Evolutionary conservation across 2,888 invertebrate genomes (phyloP).

Genomic region (Tinea pellionella): DNA sequence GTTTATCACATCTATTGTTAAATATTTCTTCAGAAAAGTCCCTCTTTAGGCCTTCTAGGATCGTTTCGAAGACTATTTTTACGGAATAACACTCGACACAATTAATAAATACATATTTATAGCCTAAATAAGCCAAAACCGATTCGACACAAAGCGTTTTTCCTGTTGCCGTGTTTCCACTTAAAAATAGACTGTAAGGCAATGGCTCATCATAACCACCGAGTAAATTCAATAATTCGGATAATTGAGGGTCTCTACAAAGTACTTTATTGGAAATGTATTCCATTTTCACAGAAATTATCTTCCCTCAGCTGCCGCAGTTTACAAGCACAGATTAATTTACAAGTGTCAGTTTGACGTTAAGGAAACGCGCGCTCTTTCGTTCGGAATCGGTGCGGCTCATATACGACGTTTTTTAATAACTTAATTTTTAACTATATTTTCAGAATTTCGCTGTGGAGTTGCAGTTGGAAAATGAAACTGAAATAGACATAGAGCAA

Average conservation of each 20-base stretch:
- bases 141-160: slow-evolving; percentile 78
- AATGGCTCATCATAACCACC: slow-evolving; percentile 71
- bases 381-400: background rate
- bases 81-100: slow-evolving; percentile 85
- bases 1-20: slow-evolving; percentile 72
- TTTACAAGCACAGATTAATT: background rate
- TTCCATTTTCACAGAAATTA: slow-evolving; percentile 50
- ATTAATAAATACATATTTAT: slow-evolving; percentile 76
- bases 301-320: background rate
- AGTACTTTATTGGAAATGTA: slow-evolving; percentile 51
- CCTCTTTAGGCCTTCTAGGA: slow-evolving; percentile 71
- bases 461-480: slow-evolving; percentile 75
- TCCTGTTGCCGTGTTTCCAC: slow-evolving; percentile 87
- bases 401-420: background rate
- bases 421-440: slow-evolving; percentile 18
- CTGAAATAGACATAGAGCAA: slow-evolving; percentile 77
- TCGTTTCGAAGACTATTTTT: slow-evolving; percentile 81
- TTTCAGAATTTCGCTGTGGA: slow-evolving; percentile 84
- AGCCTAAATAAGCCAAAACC: slow-evolving; percentile 67
- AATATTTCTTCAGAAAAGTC: slow-evolving; percentile 25
- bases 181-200: slow-evolving; percentile 78
- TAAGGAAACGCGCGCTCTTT: background rate
- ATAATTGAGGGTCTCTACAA: slow-evolving; percentile 61
- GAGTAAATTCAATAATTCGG: slow-evolving; percentile 56
- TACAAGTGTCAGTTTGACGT: background rate